Base-by-base conservation (phyloP, 2,888 invertebrate species). In the Drosophila setosimentum region DNA sequence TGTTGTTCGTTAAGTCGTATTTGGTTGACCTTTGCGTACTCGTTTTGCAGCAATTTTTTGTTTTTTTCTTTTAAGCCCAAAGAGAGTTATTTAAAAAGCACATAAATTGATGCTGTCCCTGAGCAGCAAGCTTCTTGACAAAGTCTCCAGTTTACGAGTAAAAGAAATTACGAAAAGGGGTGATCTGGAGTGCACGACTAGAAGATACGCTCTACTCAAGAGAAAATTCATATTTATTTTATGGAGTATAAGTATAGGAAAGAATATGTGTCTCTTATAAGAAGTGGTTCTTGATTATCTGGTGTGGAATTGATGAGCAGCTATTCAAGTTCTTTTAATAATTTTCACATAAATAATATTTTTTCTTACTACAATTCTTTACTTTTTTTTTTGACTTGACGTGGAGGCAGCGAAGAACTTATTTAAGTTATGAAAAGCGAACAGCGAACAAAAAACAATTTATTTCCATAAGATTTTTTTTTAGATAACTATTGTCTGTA, bases 71-170 rank as follows among this genome's bases (percentile, higher is more conserved):
- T 64, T 54, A 42, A 58, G 59, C 21, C 45, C 58, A 42, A 45
- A 58, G 55, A 49, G 60, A 65, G 55, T 65, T 70, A 70, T 69
- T 70, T 68, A 57, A 60, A 58, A 62, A 65, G 30, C 48, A 48
- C 51, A 67, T 70, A 79, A 70, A 73, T 69, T 69, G 55, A 53
- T 66, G 42, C 49, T 66, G 48, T 67, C 35, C 62, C 40, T 57
- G 30, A 51, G 24, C 32, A 45, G 35, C 57, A 78, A 68, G 42
- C 63, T 79, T 73, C 37, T 45, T 64, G 65, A 61, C 68, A 66
- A 72, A 76, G 69, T 67, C 63, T 48, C 59, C 64, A 33, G 66
- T 64, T 48, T 64, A 61, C 42, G 33, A 21, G 48, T n/a, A n/a
- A n/a, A 24, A 29, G 8, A 63, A 64, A 45, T 16, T 50, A 49